These are phyloP conservation scores for Seriola quinqueradiata DNA, from an alignment of 2,113 vertebrate genomes.

Conservation along the genomic window DNA sequence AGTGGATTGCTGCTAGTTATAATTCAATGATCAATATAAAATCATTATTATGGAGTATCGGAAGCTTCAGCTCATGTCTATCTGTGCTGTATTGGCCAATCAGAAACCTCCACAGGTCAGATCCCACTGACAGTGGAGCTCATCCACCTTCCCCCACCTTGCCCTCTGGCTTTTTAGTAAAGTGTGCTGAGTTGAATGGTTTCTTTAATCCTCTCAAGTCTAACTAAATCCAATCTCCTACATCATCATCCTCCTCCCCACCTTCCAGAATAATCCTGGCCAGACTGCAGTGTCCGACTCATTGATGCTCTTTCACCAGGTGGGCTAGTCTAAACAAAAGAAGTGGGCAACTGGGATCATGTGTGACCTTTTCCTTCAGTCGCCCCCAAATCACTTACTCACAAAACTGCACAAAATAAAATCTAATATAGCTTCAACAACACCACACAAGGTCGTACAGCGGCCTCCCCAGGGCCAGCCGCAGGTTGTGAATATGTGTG, in stretches of 20 bases:
- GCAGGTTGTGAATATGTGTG: neutral
- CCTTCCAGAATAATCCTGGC: conserved; percentile 53
- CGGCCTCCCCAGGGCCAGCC: neutral
- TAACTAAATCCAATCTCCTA: conserved; percentile 47
- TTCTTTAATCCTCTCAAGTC: conserved; percentile 67
- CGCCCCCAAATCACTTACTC: neutral
- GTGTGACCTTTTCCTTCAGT: neutral
- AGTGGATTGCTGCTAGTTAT: neutral
- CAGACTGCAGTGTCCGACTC: neutral
- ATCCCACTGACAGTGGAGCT: neutral
- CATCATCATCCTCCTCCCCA: conserved; percentile 30
- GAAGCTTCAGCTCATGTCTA: neutral
- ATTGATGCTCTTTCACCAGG: conserved; percentile 17
- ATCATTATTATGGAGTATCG: neutral
- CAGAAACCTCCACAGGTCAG: neutral
- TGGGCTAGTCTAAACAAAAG: neutral
- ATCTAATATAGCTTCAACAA: conserved; percentile 5
- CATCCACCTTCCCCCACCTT: conserved; percentile 33
- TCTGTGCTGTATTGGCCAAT: neutral
- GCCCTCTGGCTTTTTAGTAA: conserved; percentile 35
- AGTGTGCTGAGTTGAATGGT: conserved; percentile 48
- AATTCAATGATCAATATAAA: too few species aligned
- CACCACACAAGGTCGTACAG: neutral
- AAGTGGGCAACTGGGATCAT: neutral
- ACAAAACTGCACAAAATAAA: neutral